Base-by-base conservation (phyloP, 2,888 invertebrate species). In the Hypselothyrea guttata region DNA sequence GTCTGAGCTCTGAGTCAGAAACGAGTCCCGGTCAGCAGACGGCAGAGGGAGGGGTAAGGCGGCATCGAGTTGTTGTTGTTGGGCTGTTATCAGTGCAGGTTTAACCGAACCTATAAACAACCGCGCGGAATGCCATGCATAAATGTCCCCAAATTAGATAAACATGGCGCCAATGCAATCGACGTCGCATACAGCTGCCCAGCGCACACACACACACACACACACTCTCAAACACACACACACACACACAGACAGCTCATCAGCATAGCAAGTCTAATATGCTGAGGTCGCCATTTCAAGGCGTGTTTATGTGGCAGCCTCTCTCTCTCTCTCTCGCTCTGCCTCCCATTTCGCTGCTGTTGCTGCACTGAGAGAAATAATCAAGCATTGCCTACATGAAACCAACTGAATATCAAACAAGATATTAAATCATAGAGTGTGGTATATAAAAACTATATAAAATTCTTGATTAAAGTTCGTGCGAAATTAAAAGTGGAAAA, bases 131-230 rank as follows among this genome's bases (percentile, higher is more conserved):
- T 89, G 89, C 89, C 89, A 89, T 89, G 89, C 89, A 89, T 89
- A 89, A 88, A 88, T 88, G 89, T 89, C 89, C 89, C 89, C 88
- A 86, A 88, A 88, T 89, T 89, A 88, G 89, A 89, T 89, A 89
- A 88, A 88, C 83, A 87, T 88, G 89, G 89, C 89, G 89, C 89
- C 89, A 88, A 87, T 83, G 88, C 87, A 88, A 88, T 88, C 88
- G 88, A 69, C 86, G 79, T 38, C 61, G 57, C 71, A 71, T 60
- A 59, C 63, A 60, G 52, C 67, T 66, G 66, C 42, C 41, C 64
- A 48, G 62, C 45, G 40, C 38, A 49, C 33, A 28, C 48, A 37
- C 37, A 18, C 41, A 42, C 45, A 31, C 33, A 34, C 42, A 38
- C 42, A 22, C 41, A 37, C 15, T 13, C 41, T 22, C 13, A 37